Conservation (phyloP, 2,113 vertebrate species). For the Triplophysa siluroides region DNA sequence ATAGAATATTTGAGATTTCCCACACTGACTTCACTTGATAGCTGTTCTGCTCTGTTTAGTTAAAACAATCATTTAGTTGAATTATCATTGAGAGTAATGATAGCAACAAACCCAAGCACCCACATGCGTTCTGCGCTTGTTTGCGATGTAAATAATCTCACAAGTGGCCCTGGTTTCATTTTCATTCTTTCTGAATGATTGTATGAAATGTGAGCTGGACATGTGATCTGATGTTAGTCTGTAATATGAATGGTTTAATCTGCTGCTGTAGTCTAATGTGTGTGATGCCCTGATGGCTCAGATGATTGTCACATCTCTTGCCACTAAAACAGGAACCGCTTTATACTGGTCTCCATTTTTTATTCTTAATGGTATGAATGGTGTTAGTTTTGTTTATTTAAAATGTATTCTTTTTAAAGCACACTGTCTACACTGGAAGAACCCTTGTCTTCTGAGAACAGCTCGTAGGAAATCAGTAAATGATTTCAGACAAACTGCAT, state of each 20-base stretch:
- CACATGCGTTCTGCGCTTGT: neutral
- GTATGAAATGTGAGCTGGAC: neutral
- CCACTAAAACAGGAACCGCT: neutral
- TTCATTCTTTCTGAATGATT: no score
- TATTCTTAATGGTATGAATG: constrained; percentile 3
- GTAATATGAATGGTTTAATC: neutral
- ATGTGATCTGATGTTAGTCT: no score
- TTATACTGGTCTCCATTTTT: constrained; percentile 1
- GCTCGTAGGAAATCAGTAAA: neutral
- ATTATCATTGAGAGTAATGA: neutral
- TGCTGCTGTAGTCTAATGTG: neutral
- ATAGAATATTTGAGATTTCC: no score
- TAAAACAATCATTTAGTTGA: neutral
- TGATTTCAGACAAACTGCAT: no score
- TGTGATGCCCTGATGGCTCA: neutral
- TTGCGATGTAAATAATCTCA: neutral
- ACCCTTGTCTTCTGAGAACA: neutral
- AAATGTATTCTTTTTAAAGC: neutral
- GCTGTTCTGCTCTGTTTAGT: no score
- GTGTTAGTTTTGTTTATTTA: neutral
- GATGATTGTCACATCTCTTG: neutral
- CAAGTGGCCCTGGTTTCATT: no score
- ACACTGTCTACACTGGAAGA: constrained; percentile 21
- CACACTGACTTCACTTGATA: no score
- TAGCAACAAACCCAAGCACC: no score